A percentile compares a stretch with the other conserved stretches of the same genome.
These are phyloP conservation scores for Psilopogon haemacephalus DNA, from an alignment of 2,113 vertebrate genomes.

Conservation along the genomic window DNA sequence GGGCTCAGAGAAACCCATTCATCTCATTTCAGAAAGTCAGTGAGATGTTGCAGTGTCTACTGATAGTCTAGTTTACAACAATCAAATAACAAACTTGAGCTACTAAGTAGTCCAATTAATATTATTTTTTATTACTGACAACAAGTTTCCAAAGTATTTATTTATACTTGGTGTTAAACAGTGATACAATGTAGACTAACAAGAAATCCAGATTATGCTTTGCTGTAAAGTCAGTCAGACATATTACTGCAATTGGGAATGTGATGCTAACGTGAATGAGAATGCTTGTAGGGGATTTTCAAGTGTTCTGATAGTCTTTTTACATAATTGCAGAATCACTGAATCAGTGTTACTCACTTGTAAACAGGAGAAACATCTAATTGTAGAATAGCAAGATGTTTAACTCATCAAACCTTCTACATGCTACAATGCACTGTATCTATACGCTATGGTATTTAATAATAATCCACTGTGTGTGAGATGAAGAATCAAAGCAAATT, in stretches of 20 bases:
- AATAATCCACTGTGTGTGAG: neutral
- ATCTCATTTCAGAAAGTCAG: neutral
- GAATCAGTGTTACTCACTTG: neutral
- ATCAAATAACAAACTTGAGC: neutral
- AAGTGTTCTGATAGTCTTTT: neutral
- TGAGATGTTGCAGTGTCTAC: neutral
- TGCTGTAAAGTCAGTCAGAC: neutral
- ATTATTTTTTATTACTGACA: neutral
- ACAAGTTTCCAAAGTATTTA: neutral
- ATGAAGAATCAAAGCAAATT: neutral
- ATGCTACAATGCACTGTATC: no score
- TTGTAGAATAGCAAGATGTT: neutral
- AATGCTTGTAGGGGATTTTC: slow-evolving; percentile 22
- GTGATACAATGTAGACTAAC: neutral
- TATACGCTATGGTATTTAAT: neutral
- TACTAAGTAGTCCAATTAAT: fast-evolving
- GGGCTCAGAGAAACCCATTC: neutral
- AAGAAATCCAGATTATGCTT: neutral
- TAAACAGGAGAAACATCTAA: neutral
- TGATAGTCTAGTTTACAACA: neutral
- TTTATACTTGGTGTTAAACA: neutral
- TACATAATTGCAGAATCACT: slow-evolving; percentile 15
- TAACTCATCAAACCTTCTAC: neutral
- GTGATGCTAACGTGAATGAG: neutral
- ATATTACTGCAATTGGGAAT: neutral